Base-by-base conservation (phyloP, 1,140 invertebrate species). In the Drosophila sp. region DNA sequence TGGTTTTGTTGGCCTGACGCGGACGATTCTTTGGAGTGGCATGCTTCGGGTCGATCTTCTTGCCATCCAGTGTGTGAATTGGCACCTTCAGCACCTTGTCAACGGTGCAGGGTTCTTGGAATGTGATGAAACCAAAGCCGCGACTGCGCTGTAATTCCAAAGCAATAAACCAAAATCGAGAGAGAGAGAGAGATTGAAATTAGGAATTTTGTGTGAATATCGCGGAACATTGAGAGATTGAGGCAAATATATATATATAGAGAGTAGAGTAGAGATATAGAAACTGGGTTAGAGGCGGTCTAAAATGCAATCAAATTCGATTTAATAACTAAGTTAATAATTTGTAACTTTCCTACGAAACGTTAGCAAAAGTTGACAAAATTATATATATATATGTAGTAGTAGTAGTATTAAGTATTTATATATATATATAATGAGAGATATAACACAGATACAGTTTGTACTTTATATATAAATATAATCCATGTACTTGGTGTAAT, bases 11-110 rank as follows among this genome's bases (percentile, higher is more conserved):
- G 44, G 96, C 95, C 77, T 95, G 95, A 81, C 96, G 96, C 32
- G 96, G 96, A n/a, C 96, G 94, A 77, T 97, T 97, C 92, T 98
- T 97, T 60, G 97, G 97, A 38, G 97, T 98, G 60, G 97, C 97
- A 93, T 97, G 97, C 87, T 98, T 98, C 25, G 97, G 97, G 92
- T 98, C 97, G 90, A 98, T 98, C 93, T 98, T 98, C 93, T 98
- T 98, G 66, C 97, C 97, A 92, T 98, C 97, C 69, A 98, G 94
- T 63, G 97, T 97, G 94, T 98, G 97, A 71, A 97, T 96, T 61
- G 97, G 97, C 79, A 96, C 96, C 92, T 96, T 96, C 58, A 98
- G 94, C 60, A 98, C 97, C 92, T 97, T 97, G 92, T 97, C 96
- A 63, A 98, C 97, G 90, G 96, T 97, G 70, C 95, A 95, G 38